Base-by-base conservation (phyloP, 64 coral and sea anemone species). In the Catalaphyllia jardinei region DNA sequence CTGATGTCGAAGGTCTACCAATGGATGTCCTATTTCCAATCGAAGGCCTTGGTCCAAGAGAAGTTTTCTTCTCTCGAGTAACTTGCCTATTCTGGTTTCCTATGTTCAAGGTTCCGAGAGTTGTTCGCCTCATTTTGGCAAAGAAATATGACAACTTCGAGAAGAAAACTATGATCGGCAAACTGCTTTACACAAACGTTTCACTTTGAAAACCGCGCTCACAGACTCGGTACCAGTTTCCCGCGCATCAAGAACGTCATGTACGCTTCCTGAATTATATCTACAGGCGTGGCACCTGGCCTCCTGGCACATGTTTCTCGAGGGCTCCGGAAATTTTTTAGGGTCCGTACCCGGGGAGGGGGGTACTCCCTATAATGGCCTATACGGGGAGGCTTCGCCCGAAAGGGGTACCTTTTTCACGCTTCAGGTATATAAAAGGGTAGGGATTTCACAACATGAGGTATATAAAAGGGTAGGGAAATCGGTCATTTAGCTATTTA, bases 71-170 rank as follows among this genome's bases (percentile, higher is more conserved):
- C 12, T 92, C 90, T 7, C 75, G 80, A 71, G 31, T 35, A 11
- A 42, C 29, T 28, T 67, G 90, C 10, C 82, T 60, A 64, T 33
- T 60, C 29, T 92, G 90, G 75, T 92, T 92, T n/a, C 90, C 90
- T 85, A 65, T 91, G 64, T 92, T 92, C 13, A 92, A 57, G 24
- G 65, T 31, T 11, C 90, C 90, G 13, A 92, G 83, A 67, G 90
- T 92, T 57, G 72, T 64, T 28, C 90, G 57, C 46, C 90, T 92
- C 90, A 92, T 92, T 46, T 46, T 86, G 16, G 12, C 14, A 16
- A 51, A 14, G 51, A 51, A 77, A 38, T 24, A 10, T 14, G 18
- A 77, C 17, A 77, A 22, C 51, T 73, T 27, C 29, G 25, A 15
- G 4, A 18, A 5, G 6, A 67, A 67, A 69, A 69, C 22, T 69